Base-by-base conservation (phyloP, 1,140 invertebrate species). In the Tribolium castaneum region DNA sequence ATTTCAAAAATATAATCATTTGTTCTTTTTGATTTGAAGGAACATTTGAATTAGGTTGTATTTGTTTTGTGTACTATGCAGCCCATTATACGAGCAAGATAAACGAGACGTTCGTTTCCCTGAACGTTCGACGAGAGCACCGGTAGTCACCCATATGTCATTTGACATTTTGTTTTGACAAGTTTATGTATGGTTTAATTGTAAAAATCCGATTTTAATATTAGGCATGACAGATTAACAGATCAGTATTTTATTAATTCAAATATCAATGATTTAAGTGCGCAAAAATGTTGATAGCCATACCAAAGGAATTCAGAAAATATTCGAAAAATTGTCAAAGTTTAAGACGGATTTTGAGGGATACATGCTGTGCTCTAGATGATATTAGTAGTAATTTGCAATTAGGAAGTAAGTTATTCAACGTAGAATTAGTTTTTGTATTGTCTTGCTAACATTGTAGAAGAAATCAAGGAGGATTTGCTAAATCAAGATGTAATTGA, bases 301-400 rank as follows among this genome's bases (percentile, higher is more conserved):
- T 83, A 49, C 80, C 82, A 22, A 80, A 78, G 76, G 85, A 86
- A 79, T 84, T 85, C 75, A 83, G 81, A 49, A 82, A 81, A 73
- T 84, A 83, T 80, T 35, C 80, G 3, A 82, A 81, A 75, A 79
- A 85, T 74, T 84, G 84, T 75, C 71, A 84, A n/a, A 83, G 76
- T 54, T 75, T 86, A 72, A 79, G 87, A 50, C 86, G 90, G 34
- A 90, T 94, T 62, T 88, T 94, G 49, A 89, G 88, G 5, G 92
- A 94, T 84, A 94, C 94, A 1, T 88, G 90, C 81, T 87, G 88
- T 78, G 89, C 91, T 5, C 87, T 94, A 54, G 89, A 91, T 76
- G 89, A 92, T 66, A 92, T 94, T 76, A 90, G 89, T 70, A 88
- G 89, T 82, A 90, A 90, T 73, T 89, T 93, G 62, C 89, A 93